phyloP scores from a whole-genome alignment of 2,888 invertebrate genomes.

The Meta bourneti region DNA sequence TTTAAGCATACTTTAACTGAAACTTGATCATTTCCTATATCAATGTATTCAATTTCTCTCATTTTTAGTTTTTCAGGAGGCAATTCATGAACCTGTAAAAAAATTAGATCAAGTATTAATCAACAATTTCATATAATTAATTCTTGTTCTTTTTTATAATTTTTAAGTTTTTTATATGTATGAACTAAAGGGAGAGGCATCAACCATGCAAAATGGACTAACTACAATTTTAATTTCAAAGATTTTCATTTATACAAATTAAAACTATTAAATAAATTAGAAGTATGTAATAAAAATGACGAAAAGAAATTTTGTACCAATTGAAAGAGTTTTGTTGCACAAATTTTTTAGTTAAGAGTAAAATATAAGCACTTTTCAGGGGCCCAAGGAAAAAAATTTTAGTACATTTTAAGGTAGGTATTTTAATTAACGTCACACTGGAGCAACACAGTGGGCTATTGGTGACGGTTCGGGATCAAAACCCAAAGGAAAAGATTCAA shows the following conservation, averaged over 20 bases:
- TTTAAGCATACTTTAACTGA: conserved; percentile 77
- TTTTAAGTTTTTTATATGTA: background rate
- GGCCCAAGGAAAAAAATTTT: too few species aligned
- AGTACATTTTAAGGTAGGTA: too few species aligned
- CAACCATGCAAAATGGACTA: too few species aligned
- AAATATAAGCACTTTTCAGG: too few species aligned
- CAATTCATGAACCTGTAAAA: conserved; percentile 92
- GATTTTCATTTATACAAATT: background rate
- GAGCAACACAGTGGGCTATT: too few species aligned
- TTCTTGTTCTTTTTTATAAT: background rate
- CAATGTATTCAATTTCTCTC: conserved; percentile 94
- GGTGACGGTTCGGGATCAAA: too few species aligned
- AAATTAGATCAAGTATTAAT: background rate
- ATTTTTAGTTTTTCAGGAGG: conserved; percentile 92
- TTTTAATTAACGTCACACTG: too few species aligned
- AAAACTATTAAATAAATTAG: background rate
- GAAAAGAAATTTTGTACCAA: too few species aligned
- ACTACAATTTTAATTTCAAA: background rate
- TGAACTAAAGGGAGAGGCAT: too few species aligned
- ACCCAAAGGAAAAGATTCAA: too few species aligned
- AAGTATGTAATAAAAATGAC: background rate
- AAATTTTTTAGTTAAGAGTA: too few species aligned
- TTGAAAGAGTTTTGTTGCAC: too few species aligned
- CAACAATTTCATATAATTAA: background rate
- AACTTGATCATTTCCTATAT: conserved; percentile 95